A percentile compares a stretch with the other conserved stretches of the same genome.
phyloP scores from a whole-genome alignment of 2,888 invertebrate species.

The Drosophila histrio region DNA sequence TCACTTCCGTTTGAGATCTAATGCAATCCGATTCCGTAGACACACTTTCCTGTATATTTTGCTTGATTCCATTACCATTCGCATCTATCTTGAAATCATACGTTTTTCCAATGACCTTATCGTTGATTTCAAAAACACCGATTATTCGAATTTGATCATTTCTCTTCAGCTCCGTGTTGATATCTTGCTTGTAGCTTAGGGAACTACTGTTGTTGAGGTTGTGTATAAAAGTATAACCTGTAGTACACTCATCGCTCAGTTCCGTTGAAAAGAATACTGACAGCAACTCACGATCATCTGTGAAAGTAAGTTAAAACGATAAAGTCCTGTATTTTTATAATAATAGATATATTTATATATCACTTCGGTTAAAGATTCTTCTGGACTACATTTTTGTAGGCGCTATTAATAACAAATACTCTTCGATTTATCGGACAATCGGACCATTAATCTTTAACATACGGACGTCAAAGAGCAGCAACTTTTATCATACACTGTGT shows the following conservation, averaged over 20 bases:
- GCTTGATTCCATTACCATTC: neutral
- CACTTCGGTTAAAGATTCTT: no score
- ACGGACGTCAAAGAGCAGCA: no score
- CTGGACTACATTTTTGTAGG: no score
- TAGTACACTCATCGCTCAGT: neutral
- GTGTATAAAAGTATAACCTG: neutral
- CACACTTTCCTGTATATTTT: neutral
- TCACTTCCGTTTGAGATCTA: neutral
- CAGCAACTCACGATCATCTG: neutral
- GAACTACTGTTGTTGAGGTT: neutral
- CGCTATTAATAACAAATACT: no score
- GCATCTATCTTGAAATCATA: slow-evolving; percentile 11
- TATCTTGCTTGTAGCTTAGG: neutral
- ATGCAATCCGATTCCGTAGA: neutral
- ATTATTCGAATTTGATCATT: slow-evolving; percentile 8
- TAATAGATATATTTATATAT: neutral
- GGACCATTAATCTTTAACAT: no score
- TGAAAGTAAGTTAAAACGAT: neutral
- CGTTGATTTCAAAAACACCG: slow-evolving; percentile 1
- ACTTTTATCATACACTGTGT: no score
- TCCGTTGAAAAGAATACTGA: slow-evolving; percentile 17
- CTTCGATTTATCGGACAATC: no score
- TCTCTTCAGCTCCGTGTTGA: neutral
- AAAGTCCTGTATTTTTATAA: neutral
- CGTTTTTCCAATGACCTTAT: neutral